phyloP scores from a whole-genome alignment of 1,140 invertebrate species.

The Papilio machaon region DNA sequence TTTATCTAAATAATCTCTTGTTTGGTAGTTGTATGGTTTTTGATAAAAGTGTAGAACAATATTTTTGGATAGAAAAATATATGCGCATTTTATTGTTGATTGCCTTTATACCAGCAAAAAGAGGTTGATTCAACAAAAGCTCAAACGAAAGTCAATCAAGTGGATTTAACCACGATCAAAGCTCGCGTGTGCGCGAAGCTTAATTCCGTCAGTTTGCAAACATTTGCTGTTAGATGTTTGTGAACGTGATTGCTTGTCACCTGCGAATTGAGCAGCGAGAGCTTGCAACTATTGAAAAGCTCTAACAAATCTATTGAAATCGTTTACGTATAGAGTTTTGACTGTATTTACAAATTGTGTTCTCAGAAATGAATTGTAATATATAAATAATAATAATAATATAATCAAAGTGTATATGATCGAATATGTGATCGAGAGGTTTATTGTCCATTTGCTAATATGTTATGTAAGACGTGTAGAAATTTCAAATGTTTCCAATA shows the following conservation, averaged over 20 bases:
- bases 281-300: background rate
- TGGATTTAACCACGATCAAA: constrained; percentile 21
- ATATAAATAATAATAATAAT: too few relatives aligned
- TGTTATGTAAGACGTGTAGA: too few relatives aligned
- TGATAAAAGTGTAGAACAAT: too few relatives aligned
- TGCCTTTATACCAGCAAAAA: background rate
- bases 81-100: background rate
- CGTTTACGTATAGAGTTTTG: background rate
- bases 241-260: constrained; percentile 34
- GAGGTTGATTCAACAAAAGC: constrained; percentile 25
- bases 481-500: too few relatives aligned
- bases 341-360: background rate
- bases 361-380: background rate
- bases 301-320: background rate
- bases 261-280: constrained; percentile 20
- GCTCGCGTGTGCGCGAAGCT: background rate
- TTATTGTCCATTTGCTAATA: too few relatives aligned
- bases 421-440: too few relatives aligned
- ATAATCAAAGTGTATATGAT: too few relatives aligned
- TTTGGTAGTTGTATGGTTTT: background rate
- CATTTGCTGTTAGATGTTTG: constrained; percentile 27
- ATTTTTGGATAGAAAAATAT: constrained; percentile 6
- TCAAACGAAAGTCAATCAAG: constrained; percentile 23
- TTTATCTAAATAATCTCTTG: background rate
- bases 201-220: constrained; percentile 32